phyloP scores from a whole-genome alignment of 2,797 vertebrate species.

The Nannoperca obscura region DNA sequence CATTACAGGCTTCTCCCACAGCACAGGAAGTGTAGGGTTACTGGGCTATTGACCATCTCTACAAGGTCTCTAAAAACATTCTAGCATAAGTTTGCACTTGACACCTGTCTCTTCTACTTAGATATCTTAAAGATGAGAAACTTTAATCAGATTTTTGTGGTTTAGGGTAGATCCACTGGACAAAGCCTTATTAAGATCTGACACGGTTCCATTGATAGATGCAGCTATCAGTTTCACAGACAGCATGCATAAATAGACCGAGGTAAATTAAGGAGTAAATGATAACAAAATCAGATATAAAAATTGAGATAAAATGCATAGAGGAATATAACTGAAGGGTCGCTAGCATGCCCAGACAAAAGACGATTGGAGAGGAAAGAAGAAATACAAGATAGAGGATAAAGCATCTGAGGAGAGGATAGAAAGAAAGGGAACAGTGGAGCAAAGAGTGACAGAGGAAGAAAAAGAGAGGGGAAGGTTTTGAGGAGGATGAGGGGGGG shows the following conservation, averaged over 20 bases:
- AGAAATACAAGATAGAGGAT: slow-evolving; percentile 78
- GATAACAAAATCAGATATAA: slow-evolving; percentile 87
- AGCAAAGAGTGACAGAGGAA: slow-evolving; percentile 80
- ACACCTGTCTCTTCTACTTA: slow-evolving; percentile 69
- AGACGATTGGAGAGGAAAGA: slow-evolving; percentile 86
- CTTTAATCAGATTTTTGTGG: slow-evolving; percentile 99
- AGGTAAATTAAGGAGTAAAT: slow-evolving; percentile 88
- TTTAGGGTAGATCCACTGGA: slow-evolving; percentile 99
- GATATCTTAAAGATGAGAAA: slow-evolving; percentile 97
- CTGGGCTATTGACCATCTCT: slow-evolving; percentile 67
- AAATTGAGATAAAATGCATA: slow-evolving; percentile 90
- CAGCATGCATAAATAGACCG: slow-evolving; percentile 97
- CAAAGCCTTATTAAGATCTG: slow-evolving; percentile 99
- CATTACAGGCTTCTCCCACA: slow-evolving; percentile 74
- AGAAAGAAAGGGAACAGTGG: slow-evolving; percentile 77
- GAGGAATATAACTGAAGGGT: slow-evolving; percentile 91
- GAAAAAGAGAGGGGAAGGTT: slow-evolving; percentile 80
- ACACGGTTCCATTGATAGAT: slow-evolving; percentile 99
- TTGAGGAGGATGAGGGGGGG: slow-evolving; percentile 84
- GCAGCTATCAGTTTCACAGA: slow-evolving; percentile 99
- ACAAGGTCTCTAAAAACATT: slow-evolving; percentile 64
- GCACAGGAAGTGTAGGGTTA: slow-evolving; percentile 81
- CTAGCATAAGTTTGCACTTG: slow-evolving; percentile 65
- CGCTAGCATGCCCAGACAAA: slow-evolving; percentile 92
- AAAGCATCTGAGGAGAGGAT: slow-evolving; percentile 74